Conservation (phyloP, 2,797 vertebrate species). For the Poecilia velifera region DNA sequence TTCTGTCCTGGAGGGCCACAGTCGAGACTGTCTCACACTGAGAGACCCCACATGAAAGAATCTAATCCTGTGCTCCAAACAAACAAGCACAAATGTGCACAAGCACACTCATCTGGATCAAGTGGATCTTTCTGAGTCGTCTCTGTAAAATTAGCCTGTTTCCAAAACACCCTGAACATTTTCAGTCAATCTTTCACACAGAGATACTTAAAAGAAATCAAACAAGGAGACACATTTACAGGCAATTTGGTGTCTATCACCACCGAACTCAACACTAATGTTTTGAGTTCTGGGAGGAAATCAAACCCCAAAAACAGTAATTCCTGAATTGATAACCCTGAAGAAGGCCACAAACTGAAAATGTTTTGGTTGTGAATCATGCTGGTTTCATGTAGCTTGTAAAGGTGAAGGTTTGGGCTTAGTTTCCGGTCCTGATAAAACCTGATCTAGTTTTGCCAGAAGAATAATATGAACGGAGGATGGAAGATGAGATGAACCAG, state of each 20-base stretch:
- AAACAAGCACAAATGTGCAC: slow-evolving; percentile 12
- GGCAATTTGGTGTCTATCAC: not conserved
- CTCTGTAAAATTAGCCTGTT: slow-evolving; percentile 10
- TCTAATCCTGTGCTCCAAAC: slow-evolving; percentile 30
- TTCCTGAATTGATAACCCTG: not conserved
- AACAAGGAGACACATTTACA: not conserved
- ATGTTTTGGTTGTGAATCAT: not conserved
- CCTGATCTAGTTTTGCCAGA: not conserved
- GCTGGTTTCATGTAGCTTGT: not conserved
- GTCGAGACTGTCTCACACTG: slow-evolving; percentile 31
- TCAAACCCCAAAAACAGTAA: not conserved
- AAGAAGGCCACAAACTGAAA: not conserved
- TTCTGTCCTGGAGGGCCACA: slow-evolving; percentile 60
- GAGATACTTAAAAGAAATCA: not conserved
- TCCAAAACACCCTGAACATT: slow-evolving; percentile 8
- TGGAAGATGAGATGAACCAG: not conserved
- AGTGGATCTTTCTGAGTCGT: not conserved
- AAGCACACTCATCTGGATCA: slow-evolving; percentile 21
- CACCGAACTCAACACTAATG: not conserved
- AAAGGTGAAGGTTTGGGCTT: not conserved
- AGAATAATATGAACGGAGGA: not conserved
- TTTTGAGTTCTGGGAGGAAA: not conserved
- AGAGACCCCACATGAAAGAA: slow-evolving; percentile 37
- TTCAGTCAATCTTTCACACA: not conserved
- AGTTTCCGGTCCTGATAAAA: not conserved